A percentile compares a stretch with the other conserved stretches of the same genome.
Conservation (phyloP, 2,113 vertebrate species). For the Uria aalge region DNA sequence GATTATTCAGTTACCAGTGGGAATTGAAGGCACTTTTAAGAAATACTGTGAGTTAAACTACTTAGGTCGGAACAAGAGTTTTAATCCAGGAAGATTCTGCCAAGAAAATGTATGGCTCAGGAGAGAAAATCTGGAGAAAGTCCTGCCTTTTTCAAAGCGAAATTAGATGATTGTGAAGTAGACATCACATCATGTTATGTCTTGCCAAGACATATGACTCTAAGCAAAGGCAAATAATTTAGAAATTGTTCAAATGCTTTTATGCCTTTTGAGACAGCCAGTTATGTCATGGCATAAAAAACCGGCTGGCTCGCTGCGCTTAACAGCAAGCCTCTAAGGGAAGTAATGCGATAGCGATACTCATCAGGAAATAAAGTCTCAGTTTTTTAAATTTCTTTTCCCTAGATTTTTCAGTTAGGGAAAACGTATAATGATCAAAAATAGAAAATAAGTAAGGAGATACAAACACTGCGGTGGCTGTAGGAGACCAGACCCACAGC, state of each 20-base stretch:
- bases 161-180: conserved; percentile 19
- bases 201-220: conserved; percentile 41
- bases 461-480: background rate
- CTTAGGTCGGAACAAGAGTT: background rate
- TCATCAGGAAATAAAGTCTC: background rate
- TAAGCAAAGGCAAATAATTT: conserved; percentile 2
- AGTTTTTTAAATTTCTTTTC: background rate
- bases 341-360: background rate
- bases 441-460: background rate
- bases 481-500: background rate
- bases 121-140: background rate
- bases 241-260: conserved; percentile 28
- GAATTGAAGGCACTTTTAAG: background rate
- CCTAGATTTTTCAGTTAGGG: background rate
- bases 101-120: background rate
- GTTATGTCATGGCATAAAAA: background rate
- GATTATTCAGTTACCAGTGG: background rate
- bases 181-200: conserved; percentile 46
- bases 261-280: background rate
- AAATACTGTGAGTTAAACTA: background rate
- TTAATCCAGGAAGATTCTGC: background rate
- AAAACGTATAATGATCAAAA: background rate
- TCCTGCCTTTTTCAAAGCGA: background rate
- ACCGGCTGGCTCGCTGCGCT: background rate
- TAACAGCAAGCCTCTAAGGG: background rate